These are phyloP conservation scores for Leucophenga maculata DNA, from an alignment of 2,888 invertebrate genomes.

Conservation along the genomic window DNA sequence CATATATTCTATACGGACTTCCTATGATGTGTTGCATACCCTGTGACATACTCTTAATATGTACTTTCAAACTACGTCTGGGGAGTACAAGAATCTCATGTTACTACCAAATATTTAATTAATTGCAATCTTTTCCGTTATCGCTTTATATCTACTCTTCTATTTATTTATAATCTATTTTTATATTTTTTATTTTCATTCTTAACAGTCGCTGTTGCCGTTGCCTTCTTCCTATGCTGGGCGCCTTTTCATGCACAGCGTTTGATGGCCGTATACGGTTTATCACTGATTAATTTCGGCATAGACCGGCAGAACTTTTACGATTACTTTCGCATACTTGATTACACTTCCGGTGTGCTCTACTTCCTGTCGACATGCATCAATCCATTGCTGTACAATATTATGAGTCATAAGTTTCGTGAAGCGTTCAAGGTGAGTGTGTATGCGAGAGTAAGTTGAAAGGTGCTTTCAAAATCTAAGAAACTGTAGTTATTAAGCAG, in stretches of 20 bases:
- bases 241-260: slow-evolving; percentile 94
- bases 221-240: slow-evolving; percentile 89
- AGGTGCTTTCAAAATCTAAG: too few relatives aligned
- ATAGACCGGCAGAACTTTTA: slow-evolving; percentile 70
- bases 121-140: too few relatives aligned
- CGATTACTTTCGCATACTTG: slow-evolving; percentile 78
- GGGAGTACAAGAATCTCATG: too few relatives aligned
- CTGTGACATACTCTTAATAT: too few relatives aligned
- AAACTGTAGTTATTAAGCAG: too few relatives aligned
- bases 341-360: slow-evolving; percentile 79
- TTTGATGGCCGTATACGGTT: slow-evolving; percentile 84
- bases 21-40: too few relatives aligned
- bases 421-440: slow-evolving; percentile 78
- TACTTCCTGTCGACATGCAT: slow-evolving; percentile 81
- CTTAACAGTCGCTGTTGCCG: slow-evolving; percentile 85
- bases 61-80: too few relatives aligned
- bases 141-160: too few relatives aligned
- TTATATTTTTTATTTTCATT: not conserved
- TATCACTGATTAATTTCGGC: slow-evolving; percentile 46
- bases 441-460: too few relatives aligned
- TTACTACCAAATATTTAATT: not conserved
- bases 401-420: slow-evolving; percentile 81
- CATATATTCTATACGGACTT: too few relatives aligned
- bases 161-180: too few relatives aligned
- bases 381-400: slow-evolving; percentile 80